These are phyloP conservation scores for Neoarius graeffei DNA, from an alignment of 2,113 vertebrate genomes.

Conservation along the genomic window DNA sequence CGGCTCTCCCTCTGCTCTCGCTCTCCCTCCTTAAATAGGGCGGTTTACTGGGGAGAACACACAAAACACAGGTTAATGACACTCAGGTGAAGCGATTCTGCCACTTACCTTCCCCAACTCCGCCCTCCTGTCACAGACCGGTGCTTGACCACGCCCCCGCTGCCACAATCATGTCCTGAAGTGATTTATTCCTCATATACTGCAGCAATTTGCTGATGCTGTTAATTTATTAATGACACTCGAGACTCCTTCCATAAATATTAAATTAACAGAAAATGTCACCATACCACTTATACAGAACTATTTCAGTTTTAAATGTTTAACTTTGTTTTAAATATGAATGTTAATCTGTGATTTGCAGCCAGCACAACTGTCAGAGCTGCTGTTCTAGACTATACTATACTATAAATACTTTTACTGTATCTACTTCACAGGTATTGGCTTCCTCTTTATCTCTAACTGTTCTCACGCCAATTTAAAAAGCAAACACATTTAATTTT, in stretches of 20 bases:
- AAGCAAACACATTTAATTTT: constrained; percentile 20
- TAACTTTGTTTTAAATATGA: background rate
- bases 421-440: background rate
- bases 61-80: no score
- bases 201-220: background rate
- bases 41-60: no score
- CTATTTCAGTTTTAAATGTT: background rate
- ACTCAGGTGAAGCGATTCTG: no score
- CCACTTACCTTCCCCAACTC: no score
- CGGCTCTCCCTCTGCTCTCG: no score
- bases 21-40: no score
- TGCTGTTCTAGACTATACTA: background rate
- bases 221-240: background rate
- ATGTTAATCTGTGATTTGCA: background rate
- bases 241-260: background rate
- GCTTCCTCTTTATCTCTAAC: background rate
- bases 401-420: background rate
- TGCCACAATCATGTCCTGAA: no score
- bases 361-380: background rate
- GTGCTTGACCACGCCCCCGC: no score
- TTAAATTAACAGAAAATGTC: background rate
- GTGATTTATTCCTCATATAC: background rate
- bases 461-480: background rate
- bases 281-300: background rate
- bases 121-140: no score